Base-by-base conservation (phyloP, 2,888 invertebrate genomes). In the Actias luna region DNA sequence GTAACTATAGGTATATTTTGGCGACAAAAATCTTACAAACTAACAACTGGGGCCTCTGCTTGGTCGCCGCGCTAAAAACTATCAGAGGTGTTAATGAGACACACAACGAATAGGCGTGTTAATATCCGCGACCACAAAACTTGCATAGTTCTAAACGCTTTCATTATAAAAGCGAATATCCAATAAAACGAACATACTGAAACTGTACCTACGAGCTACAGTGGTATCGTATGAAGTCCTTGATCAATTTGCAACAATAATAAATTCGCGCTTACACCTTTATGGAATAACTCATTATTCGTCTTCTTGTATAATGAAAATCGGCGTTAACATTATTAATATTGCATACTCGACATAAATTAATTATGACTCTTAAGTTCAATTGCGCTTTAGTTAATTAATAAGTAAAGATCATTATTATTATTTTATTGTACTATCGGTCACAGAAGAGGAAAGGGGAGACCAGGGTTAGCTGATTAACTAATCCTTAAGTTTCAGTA, bases 51-150 rank as follows among this genome's bases (percentile, higher is more conserved):
- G 76, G 78, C 78, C 77, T 68, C 69, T 69, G 65, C 69, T 59
- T 59, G 64, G 62, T 64, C 64, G 63, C 67, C 52, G 69, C 69
- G 79, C 82, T 82, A 79, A 81, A 77, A 80, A 76, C 82, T 79
- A 77, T 77, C 74, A 70, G 67, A 83, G 79, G 84, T 83, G 84
- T 80, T 84, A 84, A 84, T 83, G 71, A 82, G 68, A 75, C 76
- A 67, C 73, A 79, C 77, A 80, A 78, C 70, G 69, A 64, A 69
- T 63, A 67, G 62, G 69, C 68, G 67, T 69, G 60, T 67, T 64
- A 65, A 50, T 64, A 66, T 60, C 46, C 7, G 29, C 58, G 58
- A 14, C 39, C 18, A 60, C 31, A 52, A 18, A 22, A 59, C 29
- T 39, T 29, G 8, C 7, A 35, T 57, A 16, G 22, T 18, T 39